phyloP scores from a whole-genome alignment of 2,113 vertebrate genomes.

The Heliornis fulica region DNA sequence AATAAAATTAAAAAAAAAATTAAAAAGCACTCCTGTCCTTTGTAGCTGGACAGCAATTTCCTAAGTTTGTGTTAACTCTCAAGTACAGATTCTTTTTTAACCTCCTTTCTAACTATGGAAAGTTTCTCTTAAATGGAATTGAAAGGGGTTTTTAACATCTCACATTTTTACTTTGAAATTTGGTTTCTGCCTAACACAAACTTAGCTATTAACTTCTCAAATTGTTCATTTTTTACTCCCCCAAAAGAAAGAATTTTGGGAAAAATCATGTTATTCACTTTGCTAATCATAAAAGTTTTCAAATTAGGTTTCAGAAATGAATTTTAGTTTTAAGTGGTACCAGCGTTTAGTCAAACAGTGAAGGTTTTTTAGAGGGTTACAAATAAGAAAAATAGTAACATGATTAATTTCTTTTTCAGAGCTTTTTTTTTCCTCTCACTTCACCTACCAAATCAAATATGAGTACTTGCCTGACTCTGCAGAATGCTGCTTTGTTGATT shows the following conservation, averaged over 20 bases:
- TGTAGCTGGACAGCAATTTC: background rate
- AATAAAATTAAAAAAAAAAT: background rate
- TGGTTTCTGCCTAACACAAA: background rate
- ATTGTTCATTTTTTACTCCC: background rate
- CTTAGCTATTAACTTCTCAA: background rate
- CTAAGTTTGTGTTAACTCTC: background rate
- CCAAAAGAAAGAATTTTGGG: background rate
- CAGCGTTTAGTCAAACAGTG: background rate
- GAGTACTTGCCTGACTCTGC: background rate
- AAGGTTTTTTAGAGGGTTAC: background rate
- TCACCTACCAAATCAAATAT: background rate
- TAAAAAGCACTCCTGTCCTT: background rate
- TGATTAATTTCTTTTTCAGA: background rate
- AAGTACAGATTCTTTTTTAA: background rate
- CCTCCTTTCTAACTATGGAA: background rate
- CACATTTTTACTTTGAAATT: background rate
- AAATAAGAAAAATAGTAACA: background rate
- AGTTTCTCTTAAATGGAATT: background rate
- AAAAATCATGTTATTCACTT: background rate
- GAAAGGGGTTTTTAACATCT: background rate
- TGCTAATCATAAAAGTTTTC: background rate
- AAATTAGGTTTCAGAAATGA: background rate
- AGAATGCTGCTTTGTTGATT: constrained; percentile 12
- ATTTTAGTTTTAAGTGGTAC: background rate
- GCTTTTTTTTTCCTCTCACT: background rate